Evolutionary conservation across 1,140 invertebrate species (phyloP).

Genomic region (Dinothrombium tinctorium): DNA sequence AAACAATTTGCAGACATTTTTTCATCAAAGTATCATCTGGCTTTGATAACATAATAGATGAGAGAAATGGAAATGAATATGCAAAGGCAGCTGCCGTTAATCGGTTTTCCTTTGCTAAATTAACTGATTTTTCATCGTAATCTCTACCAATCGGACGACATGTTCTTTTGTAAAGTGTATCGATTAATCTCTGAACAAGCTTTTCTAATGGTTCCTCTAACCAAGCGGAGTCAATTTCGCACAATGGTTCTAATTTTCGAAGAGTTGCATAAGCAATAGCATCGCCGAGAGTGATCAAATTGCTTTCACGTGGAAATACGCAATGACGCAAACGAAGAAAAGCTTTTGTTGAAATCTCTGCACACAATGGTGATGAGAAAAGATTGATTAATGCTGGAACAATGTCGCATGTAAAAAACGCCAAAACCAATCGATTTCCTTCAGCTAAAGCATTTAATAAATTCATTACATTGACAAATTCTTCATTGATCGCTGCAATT

Average conservation of each 20-base stretch:
- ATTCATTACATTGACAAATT: constrained; percentile 33
- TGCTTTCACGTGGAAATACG: constrained; percentile 2
- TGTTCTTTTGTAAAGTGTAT: constrained; percentile 28
- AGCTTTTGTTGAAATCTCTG: constrained; percentile 26
- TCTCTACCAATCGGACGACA: constrained; percentile 26
- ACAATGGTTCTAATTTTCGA: constrained; percentile 44
- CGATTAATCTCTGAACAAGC: constrained; percentile 24
- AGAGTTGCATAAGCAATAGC: constrained; percentile 41
- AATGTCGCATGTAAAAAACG: constrained; percentile 17
- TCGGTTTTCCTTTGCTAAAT: constrained; percentile 14
- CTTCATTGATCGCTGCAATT: constrained; percentile 33
- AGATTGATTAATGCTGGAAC: constrained; percentile 18
- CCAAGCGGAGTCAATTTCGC: constrained; percentile 50
- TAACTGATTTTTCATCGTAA: constrained; percentile 14
- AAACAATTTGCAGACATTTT: constrained; percentile 34
- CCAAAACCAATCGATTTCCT: constrained; percentile 35
- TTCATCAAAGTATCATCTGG: constrained; percentile 23
- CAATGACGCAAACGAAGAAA: constrained; percentile 29
- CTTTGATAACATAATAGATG: constrained; percentile 30
- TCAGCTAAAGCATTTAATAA: constrained; percentile 33
- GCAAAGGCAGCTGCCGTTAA: constrained; percentile 49
- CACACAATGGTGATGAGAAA: constrained; percentile 24
- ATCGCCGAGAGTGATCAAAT: constrained; percentile 20
- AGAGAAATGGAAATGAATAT: constrained; percentile 55
- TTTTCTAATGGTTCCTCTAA: constrained; percentile 43